Evolutionary conservation across 2,113 vertebrate genomes (phyloP), one percentile per base, ranked within the genome.

Genomic region (Isurus oxyrinchus): DNA sequence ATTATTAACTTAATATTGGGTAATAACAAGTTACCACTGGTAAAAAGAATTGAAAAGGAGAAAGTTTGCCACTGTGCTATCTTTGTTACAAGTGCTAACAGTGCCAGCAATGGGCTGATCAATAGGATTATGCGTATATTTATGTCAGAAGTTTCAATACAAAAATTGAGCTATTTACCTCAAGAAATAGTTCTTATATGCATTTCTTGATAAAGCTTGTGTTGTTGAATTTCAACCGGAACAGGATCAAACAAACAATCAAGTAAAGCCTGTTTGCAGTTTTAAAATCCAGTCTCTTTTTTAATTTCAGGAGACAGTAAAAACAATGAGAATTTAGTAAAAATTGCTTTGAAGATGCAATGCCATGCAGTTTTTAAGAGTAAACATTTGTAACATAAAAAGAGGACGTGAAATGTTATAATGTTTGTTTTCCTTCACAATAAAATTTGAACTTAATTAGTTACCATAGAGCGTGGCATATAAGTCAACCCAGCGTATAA

Each of bases 341-440:
- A 72, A 95, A 95, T 95, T 72, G 67, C 40, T 95, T 55, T 53
- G 94, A 95, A 72, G 40, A 55, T 14, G 67, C 66, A 95, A 49
- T 14, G 66, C 13, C 63, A 67, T 69, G n/a, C 94, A 95, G 25
- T 23, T 21, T 95, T 72, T 19, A 2, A 55, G 94, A 95, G 76
- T 95, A 95, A 72, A 72, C 44, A 55, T 76, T 49, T 35, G 5
- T 55, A 69, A 95, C 67, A 35, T 72, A 69, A 55, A 55, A 72
- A 27, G 67, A 95, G 94, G 13, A 31, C 13, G 7, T 72, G 94
- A 72, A 95, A 72, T 8, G 27, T 72, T 69, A 16, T 49, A 67
- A 44, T 95, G n/a, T 95, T 95, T 95, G 44, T 95, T 95, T 66
- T 49, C 49, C 13, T 72, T 55, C 31, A 53, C 49, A 95, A 55